Evolutionary conservation across 2,888 invertebrate genomes (phyloP).

Genomic region (Cantharis lateralis): DNA sequence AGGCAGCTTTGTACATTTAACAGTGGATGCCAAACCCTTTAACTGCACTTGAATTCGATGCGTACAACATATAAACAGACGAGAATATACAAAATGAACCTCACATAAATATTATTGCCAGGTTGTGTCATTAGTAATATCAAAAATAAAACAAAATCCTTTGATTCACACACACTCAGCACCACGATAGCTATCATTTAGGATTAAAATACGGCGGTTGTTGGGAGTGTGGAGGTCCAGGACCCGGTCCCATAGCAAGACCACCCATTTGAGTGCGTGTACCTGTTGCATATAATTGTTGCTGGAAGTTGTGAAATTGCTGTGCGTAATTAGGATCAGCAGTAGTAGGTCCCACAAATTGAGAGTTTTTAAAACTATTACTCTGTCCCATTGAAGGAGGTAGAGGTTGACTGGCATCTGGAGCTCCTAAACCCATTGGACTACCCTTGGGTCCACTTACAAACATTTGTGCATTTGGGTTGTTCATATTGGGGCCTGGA

Average conservation of each 20-base stretch:
- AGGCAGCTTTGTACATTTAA: slow-evolving; percentile 53
- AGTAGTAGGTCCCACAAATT: slow-evolving; percentile 83
- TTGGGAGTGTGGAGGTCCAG: slow-evolving; percentile 57
- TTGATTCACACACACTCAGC: slow-evolving; percentile 52
- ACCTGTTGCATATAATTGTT: slow-evolving; percentile 89
- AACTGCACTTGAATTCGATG: slow-evolving; percentile 49
- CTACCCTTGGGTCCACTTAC: slow-evolving; percentile 62
- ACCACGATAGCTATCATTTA: slow-evolving; percentile 54
- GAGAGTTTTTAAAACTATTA: slow-evolving; percentile 73
- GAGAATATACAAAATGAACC: slow-evolving; percentile 51
- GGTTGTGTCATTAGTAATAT: slow-evolving; percentile 55
- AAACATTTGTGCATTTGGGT: slow-evolving; percentile 63
- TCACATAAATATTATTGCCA: slow-evolving; percentile 54
- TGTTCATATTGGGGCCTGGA: slow-evolving; percentile 53
- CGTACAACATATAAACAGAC: slow-evolving; percentile 45
- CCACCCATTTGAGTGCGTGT: slow-evolving; percentile 66
- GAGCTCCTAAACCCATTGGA: slow-evolving; percentile 62
- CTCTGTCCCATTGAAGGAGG: slow-evolving; percentile 80
- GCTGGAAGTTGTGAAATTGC: slow-evolving; percentile 95
- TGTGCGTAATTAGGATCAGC: slow-evolving; percentile 92
- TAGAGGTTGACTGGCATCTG: slow-evolving; percentile 72
- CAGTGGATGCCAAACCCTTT: slow-evolving; percentile 48
- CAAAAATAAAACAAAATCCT: slow-evolving; percentile 57
- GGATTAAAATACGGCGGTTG: slow-evolving; percentile 57
- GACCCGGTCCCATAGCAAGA: slow-evolving; percentile 55